A percentile compares a stretch with the other conserved stretches of the same genome.
Evolutionary conservation across 1,140 invertebrate genomes (phyloP).

Genomic region (Druon quercuslanigerum): DNA sequence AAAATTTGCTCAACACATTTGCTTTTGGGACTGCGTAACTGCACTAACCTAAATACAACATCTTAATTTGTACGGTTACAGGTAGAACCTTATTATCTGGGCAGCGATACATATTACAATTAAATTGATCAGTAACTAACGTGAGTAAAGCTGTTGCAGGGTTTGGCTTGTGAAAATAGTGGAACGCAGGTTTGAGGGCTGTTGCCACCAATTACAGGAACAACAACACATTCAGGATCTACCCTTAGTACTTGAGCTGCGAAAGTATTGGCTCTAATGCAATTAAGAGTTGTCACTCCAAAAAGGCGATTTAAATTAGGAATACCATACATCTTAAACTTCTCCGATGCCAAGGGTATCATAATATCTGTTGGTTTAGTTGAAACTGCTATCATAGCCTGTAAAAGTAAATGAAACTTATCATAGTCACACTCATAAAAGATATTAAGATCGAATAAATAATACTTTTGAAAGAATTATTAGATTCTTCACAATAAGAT

Average conservation of each 20-base stretch:
- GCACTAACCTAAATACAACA: too few relatives aligned
- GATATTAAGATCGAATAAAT: too few relatives aligned
- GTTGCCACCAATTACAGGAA: slow-evolving; percentile 90
- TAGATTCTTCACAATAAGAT: neutral
- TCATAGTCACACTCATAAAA: too few relatives aligned
- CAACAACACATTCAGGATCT: slow-evolving; percentile 81
- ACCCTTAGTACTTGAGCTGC: slow-evolving; percentile 76
- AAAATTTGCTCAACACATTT: too few relatives aligned
- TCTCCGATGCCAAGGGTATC: slow-evolving; percentile 78
- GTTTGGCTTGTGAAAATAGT: slow-evolving; percentile 84
- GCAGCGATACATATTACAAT: too few relatives aligned
- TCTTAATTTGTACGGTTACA: too few relatives aligned
- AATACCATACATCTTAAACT: slow-evolving; percentile 77
- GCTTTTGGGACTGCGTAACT: too few relatives aligned
- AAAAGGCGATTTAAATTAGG: slow-evolving; percentile 84
- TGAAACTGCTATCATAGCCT: slow-evolving; percentile 78
- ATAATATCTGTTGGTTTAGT: slow-evolving; percentile 79
- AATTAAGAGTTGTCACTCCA: slow-evolving; percentile 86
- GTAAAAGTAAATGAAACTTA: neutral
- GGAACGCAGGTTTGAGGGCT: slow-evolving; percentile 87
- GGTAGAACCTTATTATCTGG: too few relatives aligned
- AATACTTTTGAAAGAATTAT: neutral
- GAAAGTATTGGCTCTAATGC: slow-evolving; percentile 86
- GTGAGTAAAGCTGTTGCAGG: slow-evolving; percentile 69
- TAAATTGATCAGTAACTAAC: neutral